Conservation (phyloP, 2,888 invertebrate genomes). For the Asteroscopus sphinx region DNA sequence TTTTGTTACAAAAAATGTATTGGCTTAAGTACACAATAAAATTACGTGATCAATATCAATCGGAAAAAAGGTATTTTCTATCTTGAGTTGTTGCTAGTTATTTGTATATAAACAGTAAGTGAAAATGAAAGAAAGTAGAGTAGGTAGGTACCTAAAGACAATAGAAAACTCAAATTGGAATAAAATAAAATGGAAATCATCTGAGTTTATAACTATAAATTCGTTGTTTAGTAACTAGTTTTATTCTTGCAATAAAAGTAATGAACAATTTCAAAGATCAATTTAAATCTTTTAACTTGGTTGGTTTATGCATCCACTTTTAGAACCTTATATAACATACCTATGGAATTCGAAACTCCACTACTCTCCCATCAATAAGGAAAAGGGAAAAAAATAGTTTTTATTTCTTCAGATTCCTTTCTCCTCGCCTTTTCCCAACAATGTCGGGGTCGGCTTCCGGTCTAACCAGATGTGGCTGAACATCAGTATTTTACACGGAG, state of each 20-base stretch:
- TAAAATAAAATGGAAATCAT: conserved; percentile 4
- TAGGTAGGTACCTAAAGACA: too few species aligned
- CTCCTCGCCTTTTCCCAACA: too few species aligned
- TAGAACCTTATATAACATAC: too few species aligned
- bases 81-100: conserved; percentile 2
- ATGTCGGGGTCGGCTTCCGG: too few species aligned
- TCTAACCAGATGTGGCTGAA: too few species aligned
- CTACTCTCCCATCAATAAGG: too few species aligned
- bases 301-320: conserved; percentile 8
- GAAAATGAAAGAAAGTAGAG: background rate
- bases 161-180: background rate
- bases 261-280: conserved; percentile 11
- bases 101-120: background rate
- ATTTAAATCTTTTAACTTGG: conserved; percentile 23
- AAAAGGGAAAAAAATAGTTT: too few species aligned
- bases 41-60: conserved; percentile 6
- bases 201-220: conserved; percentile 49
- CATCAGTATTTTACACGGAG: too few species aligned
- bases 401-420: too few species aligned
- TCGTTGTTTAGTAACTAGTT: conserved; percentile 53
- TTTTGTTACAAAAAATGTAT: conserved; percentile 29
- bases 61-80: background rate
- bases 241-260: conserved; percentile 25
- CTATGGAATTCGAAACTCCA: too few species aligned
- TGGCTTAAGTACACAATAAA: conserved; percentile 51